phyloP scores from a whole-genome alignment of 2,888 invertebrate species.

The Calameuta idolon region DNA sequence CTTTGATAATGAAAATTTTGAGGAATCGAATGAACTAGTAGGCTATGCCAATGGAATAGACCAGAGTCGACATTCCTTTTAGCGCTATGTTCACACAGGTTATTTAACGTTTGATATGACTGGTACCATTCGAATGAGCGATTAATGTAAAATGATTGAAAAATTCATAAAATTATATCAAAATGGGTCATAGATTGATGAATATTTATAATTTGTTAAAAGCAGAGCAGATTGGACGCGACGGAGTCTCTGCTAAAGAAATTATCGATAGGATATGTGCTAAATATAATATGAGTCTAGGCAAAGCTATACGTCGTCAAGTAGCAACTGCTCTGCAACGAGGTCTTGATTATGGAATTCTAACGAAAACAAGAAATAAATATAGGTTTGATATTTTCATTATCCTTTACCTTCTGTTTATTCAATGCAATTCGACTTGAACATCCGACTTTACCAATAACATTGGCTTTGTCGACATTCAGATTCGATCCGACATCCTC shows the following conservation, averaged over 20 bases:
- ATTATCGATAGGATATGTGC: conserved; percentile 46
- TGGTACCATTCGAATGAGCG: neutral
- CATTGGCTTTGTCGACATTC: neutral
- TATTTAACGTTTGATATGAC: neutral
- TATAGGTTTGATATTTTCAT: conserved; percentile 40
- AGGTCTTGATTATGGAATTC: conserved; percentile 55
- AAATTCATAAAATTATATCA: neutral
- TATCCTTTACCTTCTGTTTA: neutral
- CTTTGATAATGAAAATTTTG: neutral
- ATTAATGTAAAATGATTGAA: neutral
- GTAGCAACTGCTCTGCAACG: conserved; percentile 49
- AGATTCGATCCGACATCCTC: neutral
- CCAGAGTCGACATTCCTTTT: neutral
- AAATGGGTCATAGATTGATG: conserved; percentile 41
- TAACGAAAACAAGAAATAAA: conserved; percentile 47
- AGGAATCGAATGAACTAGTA: neutral
- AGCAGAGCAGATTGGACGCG: conserved; percentile 29
- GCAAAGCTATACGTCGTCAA: conserved; percentile 43
- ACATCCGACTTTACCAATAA: neutral
- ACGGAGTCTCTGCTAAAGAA: conserved; percentile 44
- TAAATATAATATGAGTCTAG: conserved; percentile 39
- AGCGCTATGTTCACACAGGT: neutral
- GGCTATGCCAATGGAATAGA: neutral
- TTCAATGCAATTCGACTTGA: neutral
- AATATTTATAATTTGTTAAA: conserved; percentile 49